Base-by-base conservation (phyloP, 2,797 vertebrate species). In the Steatocranus sp. region DNA sequence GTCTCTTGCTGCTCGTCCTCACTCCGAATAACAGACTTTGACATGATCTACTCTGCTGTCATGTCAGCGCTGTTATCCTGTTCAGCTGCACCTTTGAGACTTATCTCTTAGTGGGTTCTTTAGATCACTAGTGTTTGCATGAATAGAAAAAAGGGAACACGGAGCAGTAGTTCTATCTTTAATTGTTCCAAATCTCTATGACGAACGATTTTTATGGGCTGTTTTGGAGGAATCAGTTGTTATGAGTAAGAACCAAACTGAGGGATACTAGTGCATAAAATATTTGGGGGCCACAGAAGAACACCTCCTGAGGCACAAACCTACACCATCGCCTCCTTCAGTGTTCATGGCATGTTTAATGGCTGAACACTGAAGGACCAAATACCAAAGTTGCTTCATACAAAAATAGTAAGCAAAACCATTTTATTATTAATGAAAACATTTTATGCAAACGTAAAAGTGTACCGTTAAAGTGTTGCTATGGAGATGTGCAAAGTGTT, bases 371-470 rank as follows among this genome's bases (percentile, higher is more conserved):
- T 30, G 53, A 56, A 56, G 53, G 25, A 30, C 53, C 8, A 56
- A 58, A 58, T 0, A 34, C 14, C 63, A 25, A 25, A 27, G 23
- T 70, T 46, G 23, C 38, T 46, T 70, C 23, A 70, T 46, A 5
- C 7, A 38, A 36, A 66, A 23, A 38, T 66, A 23, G 1, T 66
- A 0, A 38, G 0, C 0, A 18, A 70, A 46, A 30, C 0, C 9
- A 5, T 73, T 27, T 46, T 27, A 73, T 73, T n/a, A 70, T 46
- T 27, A 70, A 46, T 46, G 15, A 70, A 25, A 46, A 70, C 2
- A 70, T 43, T 70, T 70, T 70, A 41, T 66, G 36, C 12, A 66
- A 66, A 66, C 0, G 0, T 14, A 25, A 66, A 41, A 23, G 3
- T 23, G 61, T 15, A 3, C 38, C 1, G 6, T 0, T 43, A 43